A percentile compares a stretch with the other conserved stretches of the same genome.
phyloP scores from a whole-genome alignment of 2,888 invertebrate species.

The Craniophora ligustri region DNA sequence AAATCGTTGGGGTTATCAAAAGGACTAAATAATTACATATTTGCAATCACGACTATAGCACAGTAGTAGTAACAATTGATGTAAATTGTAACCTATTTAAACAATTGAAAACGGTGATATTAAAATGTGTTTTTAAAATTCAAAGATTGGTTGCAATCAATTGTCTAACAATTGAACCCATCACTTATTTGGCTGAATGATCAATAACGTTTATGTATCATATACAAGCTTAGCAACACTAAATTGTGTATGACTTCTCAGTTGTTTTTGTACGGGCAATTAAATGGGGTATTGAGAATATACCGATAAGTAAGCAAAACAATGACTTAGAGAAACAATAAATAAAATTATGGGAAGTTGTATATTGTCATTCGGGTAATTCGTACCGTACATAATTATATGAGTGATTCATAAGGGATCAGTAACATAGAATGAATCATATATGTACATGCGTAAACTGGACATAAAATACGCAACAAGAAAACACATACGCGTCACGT shows the following conservation, averaged over 20 bases:
- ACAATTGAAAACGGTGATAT: not conserved
- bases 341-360: not conserved
- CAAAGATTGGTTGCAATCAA: not conserved
- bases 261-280: not conserved
- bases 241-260: too few relatives aligned
- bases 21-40: slow-evolving; percentile 4
- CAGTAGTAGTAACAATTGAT: not conserved
- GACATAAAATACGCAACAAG: slow-evolving; percentile 10
- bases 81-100: not conserved
- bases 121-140: not conserved
- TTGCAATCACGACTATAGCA: too few relatives aligned
- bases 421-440: slow-evolving; percentile 34
- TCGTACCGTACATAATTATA: slow-evolving; percentile 11
- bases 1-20: slow-evolving; percentile 27
- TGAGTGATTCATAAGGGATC: slow-evolving; percentile 32
- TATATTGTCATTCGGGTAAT: slow-evolving; percentile 11
- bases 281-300: not conserved
- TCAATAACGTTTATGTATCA: not conserved
- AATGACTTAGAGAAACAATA: too few relatives aligned
- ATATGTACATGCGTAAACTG: slow-evolving; percentile 1
- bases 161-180: not conserved
- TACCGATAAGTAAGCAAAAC: too few relatives aligned
- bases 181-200: not conserved
- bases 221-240: too few relatives aligned
- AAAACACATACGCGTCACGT: slow-evolving; percentile 12